Evolutionary conservation across 1,140 invertebrate species (phyloP).

Genomic region (Thaumetopoea pityocampa): DNA sequence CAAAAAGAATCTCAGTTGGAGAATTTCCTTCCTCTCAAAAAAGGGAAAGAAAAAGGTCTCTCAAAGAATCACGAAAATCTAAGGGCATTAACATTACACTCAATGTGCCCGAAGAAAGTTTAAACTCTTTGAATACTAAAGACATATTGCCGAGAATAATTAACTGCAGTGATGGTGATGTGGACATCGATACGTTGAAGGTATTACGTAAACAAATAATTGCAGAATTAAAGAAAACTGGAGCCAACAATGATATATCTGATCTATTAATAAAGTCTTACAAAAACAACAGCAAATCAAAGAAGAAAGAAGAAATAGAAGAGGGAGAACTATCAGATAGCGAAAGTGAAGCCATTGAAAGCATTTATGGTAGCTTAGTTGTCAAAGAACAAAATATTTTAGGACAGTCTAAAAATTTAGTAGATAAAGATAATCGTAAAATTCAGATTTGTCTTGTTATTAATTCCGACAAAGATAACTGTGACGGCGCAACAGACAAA

Average conservation of each 20-base stretch:
- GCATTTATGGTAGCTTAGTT: slow-evolving; percentile 56
- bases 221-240: slow-evolving; percentile 59
- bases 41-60: slow-evolving; percentile 47
- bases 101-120: slow-evolving; percentile 58
- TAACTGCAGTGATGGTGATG: slow-evolving; percentile 57
- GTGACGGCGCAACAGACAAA: slow-evolving; percentile 9
- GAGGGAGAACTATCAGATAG: slow-evolving; percentile 70
- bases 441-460: slow-evolving; percentile 64
- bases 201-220: slow-evolving; percentile 55
- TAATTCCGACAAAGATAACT: slow-evolving; percentile 43
- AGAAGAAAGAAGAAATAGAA: slow-evolving; percentile 52
- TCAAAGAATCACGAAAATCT: slow-evolving; percentile 22
- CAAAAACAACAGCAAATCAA: slow-evolving; percentile 29
- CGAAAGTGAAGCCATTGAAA: slow-evolving; percentile 68
- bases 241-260: slow-evolving; percentile 58
- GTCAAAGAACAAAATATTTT: slow-evolving; percentile 28
- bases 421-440: slow-evolving; percentile 46
- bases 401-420: slow-evolving; percentile 14
- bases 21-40: slow-evolving; percentile 36
- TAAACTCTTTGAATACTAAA: slow-evolving; percentile 57
- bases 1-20: slow-evolving; percentile 29
- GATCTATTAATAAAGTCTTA: slow-evolving; percentile 65
- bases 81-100: slow-evolving; percentile 63
- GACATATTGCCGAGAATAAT: slow-evolving; percentile 64
- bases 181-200: slow-evolving; percentile 60